A percentile compares a stretch with the other conserved stretches of the same genome.
Evolutionary conservation across 1,140 invertebrate genomes (phyloP).

Genomic region (Nasonia longicornis): DNA sequence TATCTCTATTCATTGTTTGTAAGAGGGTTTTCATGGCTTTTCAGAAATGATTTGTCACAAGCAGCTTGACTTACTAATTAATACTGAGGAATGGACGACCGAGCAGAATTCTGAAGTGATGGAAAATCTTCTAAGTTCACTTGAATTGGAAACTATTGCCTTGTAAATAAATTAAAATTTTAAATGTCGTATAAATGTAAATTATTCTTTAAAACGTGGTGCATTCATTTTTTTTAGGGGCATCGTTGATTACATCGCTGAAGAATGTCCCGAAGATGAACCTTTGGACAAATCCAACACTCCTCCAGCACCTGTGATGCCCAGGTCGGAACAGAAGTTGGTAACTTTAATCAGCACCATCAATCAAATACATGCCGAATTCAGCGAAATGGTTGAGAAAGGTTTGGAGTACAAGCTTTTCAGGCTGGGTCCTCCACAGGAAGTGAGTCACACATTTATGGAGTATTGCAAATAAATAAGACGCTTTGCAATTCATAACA

Average conservation of each 20-base stretch:
- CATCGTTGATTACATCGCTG: conserved; percentile 41
- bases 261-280: conserved; percentile 32
- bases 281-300: conserved; percentile 56
- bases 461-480: neutral
- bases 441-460: conserved; percentile 43
- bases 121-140: conserved; percentile 45
- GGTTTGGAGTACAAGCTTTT: conserved; percentile 62
- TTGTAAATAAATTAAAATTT: conserved; percentile 46
- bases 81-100: conserved; percentile 53
- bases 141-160: conserved; percentile 37
- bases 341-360: conserved; percentile 55
- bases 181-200: neutral
- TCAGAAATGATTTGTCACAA: conserved; percentile 54
- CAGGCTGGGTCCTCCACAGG: conserved; percentile 41
- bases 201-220: neutral
- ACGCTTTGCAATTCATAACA: conserved; percentile 18
- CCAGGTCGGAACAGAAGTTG: conserved; percentile 58
- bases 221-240: conserved; percentile 38
- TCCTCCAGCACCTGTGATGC: conserved; percentile 64
- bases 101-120: conserved; percentile 51
- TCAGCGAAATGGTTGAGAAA: conserved; percentile 51
- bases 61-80: conserved; percentile 51
- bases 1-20: no score
- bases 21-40: conserved; percentile 26
- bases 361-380: conserved; percentile 47